Conservation (phyloP, 2,888 invertebrate species). For the Melieria omissa region DNA sequence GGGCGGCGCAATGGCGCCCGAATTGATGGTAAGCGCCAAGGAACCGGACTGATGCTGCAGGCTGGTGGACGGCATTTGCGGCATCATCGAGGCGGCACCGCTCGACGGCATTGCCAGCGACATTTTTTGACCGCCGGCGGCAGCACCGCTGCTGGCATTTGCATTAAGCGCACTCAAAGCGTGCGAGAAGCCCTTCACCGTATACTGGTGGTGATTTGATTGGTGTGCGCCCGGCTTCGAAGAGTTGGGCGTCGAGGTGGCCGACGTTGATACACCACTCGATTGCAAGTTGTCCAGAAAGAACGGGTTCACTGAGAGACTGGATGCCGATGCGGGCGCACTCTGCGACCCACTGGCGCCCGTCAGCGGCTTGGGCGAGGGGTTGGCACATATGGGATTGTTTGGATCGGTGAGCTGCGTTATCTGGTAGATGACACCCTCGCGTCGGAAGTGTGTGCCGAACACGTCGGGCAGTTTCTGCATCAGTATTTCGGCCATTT, state of each 20-base stretch:
- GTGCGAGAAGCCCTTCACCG: conserved; percentile 63
- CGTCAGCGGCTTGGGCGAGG: conserved; percentile 69
- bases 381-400: conserved; percentile 70
- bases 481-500: conserved; percentile 97
- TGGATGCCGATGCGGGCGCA: conserved; percentile 62
- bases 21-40: conserved; percentile 47
- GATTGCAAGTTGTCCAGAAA: conserved; percentile 56
- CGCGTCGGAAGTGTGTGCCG: conserved; percentile 93
- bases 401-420: conserved; percentile 78
- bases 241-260: conserved; percentile 59
- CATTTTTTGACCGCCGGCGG: conserved; percentile 43
- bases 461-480: conserved; percentile 95
- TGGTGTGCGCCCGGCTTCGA: conserved; percentile 53
- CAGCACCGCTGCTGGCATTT: conserved; percentile 51
- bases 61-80: conserved; percentile 32
- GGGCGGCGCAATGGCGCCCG: conserved; percentile 38
- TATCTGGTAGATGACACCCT: conserved; percentile 95
- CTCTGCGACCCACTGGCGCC: conserved; percentile 59
- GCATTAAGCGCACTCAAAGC: conserved; percentile 61
- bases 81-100: conserved; percentile 41
- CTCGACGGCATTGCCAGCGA: conserved; percentile 51
- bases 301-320: conserved; percentile 61
- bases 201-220: conserved; percentile 55
- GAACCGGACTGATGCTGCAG: conserved; percentile 43
- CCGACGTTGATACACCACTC: conserved; percentile 49